Conservation (phyloP, 2,113 vertebrate genomes). For the Neoarius graeffei region DNA sequence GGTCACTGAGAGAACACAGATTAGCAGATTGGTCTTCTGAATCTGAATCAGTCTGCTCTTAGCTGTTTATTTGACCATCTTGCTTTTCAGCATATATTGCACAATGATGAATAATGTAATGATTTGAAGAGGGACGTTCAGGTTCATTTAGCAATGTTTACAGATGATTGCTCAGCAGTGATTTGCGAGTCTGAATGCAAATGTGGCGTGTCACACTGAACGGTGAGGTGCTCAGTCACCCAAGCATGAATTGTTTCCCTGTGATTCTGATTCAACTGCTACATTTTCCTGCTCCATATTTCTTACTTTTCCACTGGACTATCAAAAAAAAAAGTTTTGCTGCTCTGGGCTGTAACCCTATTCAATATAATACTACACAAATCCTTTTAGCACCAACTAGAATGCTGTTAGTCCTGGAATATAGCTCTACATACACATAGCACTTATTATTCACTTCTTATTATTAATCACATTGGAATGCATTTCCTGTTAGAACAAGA, state of each 20-base stretch:
- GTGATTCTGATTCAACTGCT: neutral
- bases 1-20: neutral
- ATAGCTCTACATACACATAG: neutral
- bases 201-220: conserved; percentile 9
- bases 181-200: conserved; percentile 22
- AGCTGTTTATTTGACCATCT: neutral
- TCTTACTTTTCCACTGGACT: neutral
- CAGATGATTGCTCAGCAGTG: conserved; percentile 7
- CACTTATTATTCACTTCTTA: too few species aligned
- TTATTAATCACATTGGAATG: too few species aligned
- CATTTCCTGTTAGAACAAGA: too few species aligned
- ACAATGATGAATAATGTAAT: conserved; percentile 12
- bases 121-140: conserved; percentile 10
- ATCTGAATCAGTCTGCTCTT: neutral
- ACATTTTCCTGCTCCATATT: neutral
- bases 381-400: neutral
- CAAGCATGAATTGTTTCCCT: conserved; percentile 8
- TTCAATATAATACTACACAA: neutral
- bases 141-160: conserved; percentile 32
- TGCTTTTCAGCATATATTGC: neutral
- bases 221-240: conserved; percentile 23
- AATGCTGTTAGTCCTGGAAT: neutral
- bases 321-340: neutral
- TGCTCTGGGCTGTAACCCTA: neutral
- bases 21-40: neutral